Evolutionary conservation across 37 sponge, comb jelly and placozoan species (phyloP).

Genomic region (Trichoplax adhaerens): DNA sequence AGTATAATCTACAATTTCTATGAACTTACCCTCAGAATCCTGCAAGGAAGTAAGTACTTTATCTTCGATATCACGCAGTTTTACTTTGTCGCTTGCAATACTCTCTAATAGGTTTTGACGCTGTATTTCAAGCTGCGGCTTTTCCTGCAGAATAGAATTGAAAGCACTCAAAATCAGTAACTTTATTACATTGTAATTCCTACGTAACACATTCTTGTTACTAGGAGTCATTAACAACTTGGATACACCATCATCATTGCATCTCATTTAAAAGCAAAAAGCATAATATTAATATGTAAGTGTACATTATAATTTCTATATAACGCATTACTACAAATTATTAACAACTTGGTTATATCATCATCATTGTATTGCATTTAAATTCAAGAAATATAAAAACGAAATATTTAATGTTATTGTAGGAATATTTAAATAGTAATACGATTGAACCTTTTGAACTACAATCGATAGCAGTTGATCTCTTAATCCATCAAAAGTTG

Average conservation of each 20-base stretch:
- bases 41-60: conserved; percentile 23
- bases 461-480: conserved; percentile 37
- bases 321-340: too few relatives aligned
- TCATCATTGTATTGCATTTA: not conserved
- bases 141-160: conserved; percentile 12
- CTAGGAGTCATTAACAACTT: too few relatives aligned
- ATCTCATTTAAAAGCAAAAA: too few relatives aligned
- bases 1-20: conserved; percentile 3
- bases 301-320: too few relatives aligned
- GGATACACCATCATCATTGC: too few relatives aligned
- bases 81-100: conserved; percentile 13
- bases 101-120: conserved; percentile 19
- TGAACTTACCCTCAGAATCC: conserved; percentile 14
- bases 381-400: not conserved
- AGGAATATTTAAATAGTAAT: not conserved
- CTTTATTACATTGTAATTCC: not conserved
- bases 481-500: conserved; percentile 32
- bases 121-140: conserved; percentile 27
- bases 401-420: not conserved
- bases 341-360: too few relatives aligned
- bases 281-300: too few relatives aligned
- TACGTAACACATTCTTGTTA: not conserved
- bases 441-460: conserved; percentile 20
- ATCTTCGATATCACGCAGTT: conserved; percentile 23
- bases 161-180: not conserved